phyloP scores from a whole-genome alignment of 1,140 invertebrate genomes.

The Drosophila orena region DNA sequence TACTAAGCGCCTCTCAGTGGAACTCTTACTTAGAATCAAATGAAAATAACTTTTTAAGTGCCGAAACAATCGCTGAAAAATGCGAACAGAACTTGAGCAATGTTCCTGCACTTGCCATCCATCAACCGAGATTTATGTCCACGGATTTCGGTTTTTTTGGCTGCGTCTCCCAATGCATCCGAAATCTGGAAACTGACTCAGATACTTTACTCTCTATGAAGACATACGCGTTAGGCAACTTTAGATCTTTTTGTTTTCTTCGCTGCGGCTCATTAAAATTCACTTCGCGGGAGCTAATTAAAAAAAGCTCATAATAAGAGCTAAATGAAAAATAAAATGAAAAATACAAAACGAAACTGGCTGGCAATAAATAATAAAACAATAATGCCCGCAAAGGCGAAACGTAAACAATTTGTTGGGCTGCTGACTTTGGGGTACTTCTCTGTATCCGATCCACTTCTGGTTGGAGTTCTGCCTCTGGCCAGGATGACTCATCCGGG shows the following conservation, averaged over 20 bases:
- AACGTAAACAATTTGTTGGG: slow-evolving; percentile 56
- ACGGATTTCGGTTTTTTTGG: slow-evolving; percentile 26
- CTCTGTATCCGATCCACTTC: slow-evolving; percentile 27
- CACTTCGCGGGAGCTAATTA: slow-evolving; percentile 70
- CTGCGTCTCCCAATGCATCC: slow-evolving; percentile 21
- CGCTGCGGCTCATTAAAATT: slow-evolving; percentile 65
- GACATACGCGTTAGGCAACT: slow-evolving; percentile 4
- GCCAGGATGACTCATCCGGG: slow-evolving; percentile 21
- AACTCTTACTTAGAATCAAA: slow-evolving; percentile 58
- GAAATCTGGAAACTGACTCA: slow-evolving; percentile 21
- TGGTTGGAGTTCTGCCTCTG: slow-evolving; percentile 15
- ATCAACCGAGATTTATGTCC: slow-evolving; percentile 69
- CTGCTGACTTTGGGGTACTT: slow-evolving; percentile 40
- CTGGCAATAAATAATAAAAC: slow-evolving; percentile 41
- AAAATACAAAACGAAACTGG: slow-evolving; percentile 42
- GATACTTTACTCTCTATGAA: slow-evolving; percentile 48
- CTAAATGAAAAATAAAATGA: slow-evolving; percentile 15
- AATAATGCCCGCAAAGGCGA: slow-evolving; percentile 33
- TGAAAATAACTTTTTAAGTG: slow-evolving; percentile 60
- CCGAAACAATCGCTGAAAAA: slow-evolving; percentile 24
- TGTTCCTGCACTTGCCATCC: slow-evolving; percentile 56
- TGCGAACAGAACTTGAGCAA: slow-evolving; percentile 36
- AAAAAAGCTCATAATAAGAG: slow-evolving; percentile 67
- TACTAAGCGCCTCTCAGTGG: slow-evolving; percentile 46
- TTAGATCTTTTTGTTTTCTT: slow-evolving; percentile 17